Base-by-base conservation (phyloP, 2,888 invertebrate genomes). In the Eudasyphora cyanicolor region DNA sequence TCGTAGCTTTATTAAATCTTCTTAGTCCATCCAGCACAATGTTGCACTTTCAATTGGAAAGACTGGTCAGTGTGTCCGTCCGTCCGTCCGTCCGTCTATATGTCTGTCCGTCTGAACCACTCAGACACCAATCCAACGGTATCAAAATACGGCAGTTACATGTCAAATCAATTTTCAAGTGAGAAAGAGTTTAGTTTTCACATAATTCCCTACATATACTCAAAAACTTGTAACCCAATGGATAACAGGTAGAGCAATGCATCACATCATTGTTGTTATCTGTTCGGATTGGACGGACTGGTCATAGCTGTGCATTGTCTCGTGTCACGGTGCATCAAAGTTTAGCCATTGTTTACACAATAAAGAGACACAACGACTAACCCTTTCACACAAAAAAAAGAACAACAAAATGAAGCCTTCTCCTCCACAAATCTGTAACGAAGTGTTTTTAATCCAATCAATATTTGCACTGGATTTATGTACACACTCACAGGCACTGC, bases 371-470 rank as follows among this genome's bases (percentile, higher is more conserved):
- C 35, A 64, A 38, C 35, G 38, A 17, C 29, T 32, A n/a, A n/a
- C n/a, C n/a, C n/a, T n/a, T n/a, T n/a, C n/a, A n/a, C 64, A 21
- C 21, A n/a, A 62, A 60, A 38, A 64, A 38, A 10, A 19, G 29
- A n/a, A 57, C 7, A 29, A 57, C 0, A 62, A 62, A 32, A 32
- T 2, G 17, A 38, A 64, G 24, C 35, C 10, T 5, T 35, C n/a
- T 45, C 45, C 7, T 45, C 14, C 2, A 62, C 62, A 35, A 21
- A 60, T 60, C 29, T 14, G n/a, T 29, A 60, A 60, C 60, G 38
- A 64, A 42, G 67, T 67, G 42, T 67, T 67, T 64, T 67, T 67
- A 67, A 67, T 67, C 42, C 67, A 35, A 67, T 67, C 67, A 67
- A 67, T 67, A 38, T 67, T 67, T 67, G 67, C 38, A 24, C 1